These are phyloP conservation scores for Castor canadensis DNA, from an alignment of 2,113 vertebrate genomes.

Conservation along the genomic window DNA sequence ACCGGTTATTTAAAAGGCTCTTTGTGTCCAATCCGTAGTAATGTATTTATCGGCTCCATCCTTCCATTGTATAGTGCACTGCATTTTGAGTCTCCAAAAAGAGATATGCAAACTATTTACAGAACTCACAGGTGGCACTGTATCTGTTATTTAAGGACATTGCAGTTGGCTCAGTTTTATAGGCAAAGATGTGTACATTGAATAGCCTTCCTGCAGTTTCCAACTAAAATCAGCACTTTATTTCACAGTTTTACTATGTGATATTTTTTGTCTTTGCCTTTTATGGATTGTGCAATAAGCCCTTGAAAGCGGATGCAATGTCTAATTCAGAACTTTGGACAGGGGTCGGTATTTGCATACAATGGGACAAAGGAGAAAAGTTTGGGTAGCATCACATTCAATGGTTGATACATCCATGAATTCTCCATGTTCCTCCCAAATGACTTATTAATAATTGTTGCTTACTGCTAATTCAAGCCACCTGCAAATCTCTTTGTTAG, in stretches of 20 bases:
- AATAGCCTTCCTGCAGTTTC: conserved; percentile 43
- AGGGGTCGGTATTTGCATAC: conserved; percentile 50
- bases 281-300: conserved; percentile 40
- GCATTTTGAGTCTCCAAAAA: conserved; percentile 71
- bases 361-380: conserved; percentile 37
- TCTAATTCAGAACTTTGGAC: conserved; percentile 28
- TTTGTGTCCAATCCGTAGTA: conserved; percentile 73
- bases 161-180: conserved; percentile 62
- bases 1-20: conserved; percentile 71
- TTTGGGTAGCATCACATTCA: conserved; percentile 41
- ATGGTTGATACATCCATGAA: conserved; percentile 59
- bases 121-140: conserved; percentile 72
- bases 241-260: conserved; percentile 74
- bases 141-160: conserved; percentile 74
- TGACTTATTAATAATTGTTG: conserved; percentile 80
- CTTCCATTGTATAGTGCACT: conserved; percentile 44
- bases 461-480: conserved; percentile 85
- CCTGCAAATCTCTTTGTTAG: conserved; percentile 85
- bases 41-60: conserved; percentile 64
- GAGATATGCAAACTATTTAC: conserved; percentile 70
- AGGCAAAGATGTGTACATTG: conserved; percentile 64
- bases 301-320: conserved; percentile 25
- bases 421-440: conserved; percentile 64
- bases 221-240: conserved; percentile 74
- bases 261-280: conserved; percentile 73